Evolutionary conservation across 2,888 invertebrate species (phyloP).

Genomic region (Julus scandinavius): DNA sequence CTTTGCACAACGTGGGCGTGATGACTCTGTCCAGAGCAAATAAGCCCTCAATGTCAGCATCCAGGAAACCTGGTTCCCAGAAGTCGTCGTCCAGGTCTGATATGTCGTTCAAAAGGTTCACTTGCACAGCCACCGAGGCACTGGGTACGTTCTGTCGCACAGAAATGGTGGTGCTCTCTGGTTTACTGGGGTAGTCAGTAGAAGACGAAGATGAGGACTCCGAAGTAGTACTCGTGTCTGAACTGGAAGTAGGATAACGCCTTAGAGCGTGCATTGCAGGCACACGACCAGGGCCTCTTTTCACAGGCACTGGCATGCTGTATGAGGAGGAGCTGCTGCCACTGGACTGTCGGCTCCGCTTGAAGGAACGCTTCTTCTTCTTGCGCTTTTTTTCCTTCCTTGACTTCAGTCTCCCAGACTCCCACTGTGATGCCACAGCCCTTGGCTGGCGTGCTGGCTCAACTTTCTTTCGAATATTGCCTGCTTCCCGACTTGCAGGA

Average conservation of each 20-base stretch:
- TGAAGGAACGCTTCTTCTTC: neutral
- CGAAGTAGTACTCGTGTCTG: conserved; percentile 35
- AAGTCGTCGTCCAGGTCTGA: conserved; percentile 57
- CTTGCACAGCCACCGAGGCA: conserved; percentile 58
- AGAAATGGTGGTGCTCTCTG: conserved; percentile 57
- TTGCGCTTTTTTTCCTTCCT: neutral
- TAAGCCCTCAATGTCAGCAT: conserved; percentile 30
- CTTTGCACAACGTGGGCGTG: conserved; percentile 53
- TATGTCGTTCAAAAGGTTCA: conserved; percentile 57
- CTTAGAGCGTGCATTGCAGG: conserved; percentile 50
- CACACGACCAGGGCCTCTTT: conserved; percentile 45
- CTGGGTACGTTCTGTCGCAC: conserved; percentile 57
- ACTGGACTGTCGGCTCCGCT: neutral
- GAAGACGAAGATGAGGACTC: neutral
- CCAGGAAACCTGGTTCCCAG: conserved; percentile 55
- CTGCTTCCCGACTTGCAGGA: neutral
- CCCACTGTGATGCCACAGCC: neutral
- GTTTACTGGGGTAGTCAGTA: conserved; percentile 52
- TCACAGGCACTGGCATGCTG: conserved; percentile 1
- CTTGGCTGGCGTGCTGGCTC: neutral
- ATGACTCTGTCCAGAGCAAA: conserved; percentile 49
- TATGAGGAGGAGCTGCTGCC: conserved; percentile 12
- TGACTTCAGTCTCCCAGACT: neutral
- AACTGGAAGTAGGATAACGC: conserved; percentile 29
- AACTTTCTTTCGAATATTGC: neutral